Conservation (phyloP, 2,888 invertebrate genomes). For the Heliothis peltigera region DNA sequence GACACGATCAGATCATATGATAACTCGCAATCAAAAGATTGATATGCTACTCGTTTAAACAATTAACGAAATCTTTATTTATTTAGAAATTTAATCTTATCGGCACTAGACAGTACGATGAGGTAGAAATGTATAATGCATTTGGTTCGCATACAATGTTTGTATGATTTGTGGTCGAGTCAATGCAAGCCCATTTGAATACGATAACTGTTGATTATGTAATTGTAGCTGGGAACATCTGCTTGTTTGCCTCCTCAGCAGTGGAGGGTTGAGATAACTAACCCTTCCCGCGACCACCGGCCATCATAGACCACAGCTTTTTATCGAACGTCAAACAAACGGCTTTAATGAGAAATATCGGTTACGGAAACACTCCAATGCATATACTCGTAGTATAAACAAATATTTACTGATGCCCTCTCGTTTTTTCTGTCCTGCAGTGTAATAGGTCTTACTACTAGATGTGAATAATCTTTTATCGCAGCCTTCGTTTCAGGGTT, state of each 20-base stretch:
- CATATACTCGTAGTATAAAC: slow-evolving; percentile 77
- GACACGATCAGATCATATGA: slow-evolving; percentile 51
- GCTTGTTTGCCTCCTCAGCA: slow-evolving; percentile 81
- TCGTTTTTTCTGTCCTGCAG: slow-evolving; percentile 61
- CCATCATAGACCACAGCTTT: slow-evolving; percentile 81
- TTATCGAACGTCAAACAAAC: slow-evolving; percentile 84
- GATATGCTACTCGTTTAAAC: slow-evolving; percentile 47
- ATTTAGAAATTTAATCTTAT: slow-evolving; percentile 39
- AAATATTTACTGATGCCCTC: slow-evolving; percentile 80
- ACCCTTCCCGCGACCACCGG: slow-evolving; percentile 83
- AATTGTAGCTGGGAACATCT: slow-evolving; percentile 86
- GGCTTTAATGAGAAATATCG: slow-evolving; percentile 88
- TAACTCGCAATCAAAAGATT: slow-evolving; percentile 41
- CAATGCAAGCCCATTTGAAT: slow-evolving; percentile 82
- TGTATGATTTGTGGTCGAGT: slow-evolving; percentile 58
- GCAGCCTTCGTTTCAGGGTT: slow-evolving; percentile 59
- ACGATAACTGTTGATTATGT: slow-evolving; percentile 86
- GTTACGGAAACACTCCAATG: slow-evolving; percentile 86
- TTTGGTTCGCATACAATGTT: slow-evolving; percentile 50
- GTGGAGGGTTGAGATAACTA: slow-evolving; percentile 74
- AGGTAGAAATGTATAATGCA: slow-evolving; percentile 39
- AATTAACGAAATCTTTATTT: slow-evolving; percentile 45
- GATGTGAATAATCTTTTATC: slow-evolving; percentile 59
- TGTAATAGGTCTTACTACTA: slow-evolving; percentile 33
- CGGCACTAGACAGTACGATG: slow-evolving; percentile 25